These are phyloP conservation scores for Drosophila jambulina DNA, from an alignment of 1,140 invertebrate genomes.

Conservation along the genomic window DNA sequence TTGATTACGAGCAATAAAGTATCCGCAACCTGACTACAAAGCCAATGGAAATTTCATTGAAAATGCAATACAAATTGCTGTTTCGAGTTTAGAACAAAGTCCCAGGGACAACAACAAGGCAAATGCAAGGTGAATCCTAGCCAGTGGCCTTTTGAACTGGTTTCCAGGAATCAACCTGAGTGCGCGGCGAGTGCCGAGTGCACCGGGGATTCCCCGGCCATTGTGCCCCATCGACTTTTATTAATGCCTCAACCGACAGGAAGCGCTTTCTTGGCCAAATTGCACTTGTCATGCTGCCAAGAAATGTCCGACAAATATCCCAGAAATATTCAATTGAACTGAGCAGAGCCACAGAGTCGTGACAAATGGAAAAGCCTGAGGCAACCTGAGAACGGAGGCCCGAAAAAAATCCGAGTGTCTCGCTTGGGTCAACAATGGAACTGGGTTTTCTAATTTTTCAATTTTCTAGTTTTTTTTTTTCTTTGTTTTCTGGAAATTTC, in stretches of 20 bases:
- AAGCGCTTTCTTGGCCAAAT: constrained; percentile 73
- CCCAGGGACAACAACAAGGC: constrained; percentile 17
- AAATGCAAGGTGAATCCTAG: constrained; percentile 11
- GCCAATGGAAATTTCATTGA: constrained; percentile 12
- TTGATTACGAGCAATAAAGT: constrained; percentile 30
- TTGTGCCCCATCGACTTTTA: constrained; percentile 44
- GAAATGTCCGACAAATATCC: constrained; percentile 16
- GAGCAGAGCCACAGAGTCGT: constrained; percentile 4
- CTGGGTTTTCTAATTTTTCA: not conserved
- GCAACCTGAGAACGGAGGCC: constrained; percentile 10
- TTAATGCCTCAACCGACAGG: constrained; percentile 58
- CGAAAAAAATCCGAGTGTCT: constrained; percentile 6
- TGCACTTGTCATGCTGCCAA: constrained; percentile 72
- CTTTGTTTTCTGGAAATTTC: no score
- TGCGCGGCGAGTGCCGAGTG: not conserved
- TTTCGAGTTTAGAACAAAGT: constrained; percentile 22
- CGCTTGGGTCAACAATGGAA: constrained; percentile 18
- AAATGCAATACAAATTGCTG: constrained; percentile 31
- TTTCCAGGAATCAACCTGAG: constrained; percentile 25
- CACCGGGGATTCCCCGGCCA: constrained; percentile 9
- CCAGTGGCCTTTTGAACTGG: constrained; percentile 13
- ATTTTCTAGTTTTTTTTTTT: not conserved
- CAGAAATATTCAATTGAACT: constrained; percentile 27
- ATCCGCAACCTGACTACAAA: constrained; percentile 26
- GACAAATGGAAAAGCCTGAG: constrained; percentile 30